Evolutionary conservation across 2,888 invertebrate species (phyloP).

Genomic region (Antheraea yamamai): DNA sequence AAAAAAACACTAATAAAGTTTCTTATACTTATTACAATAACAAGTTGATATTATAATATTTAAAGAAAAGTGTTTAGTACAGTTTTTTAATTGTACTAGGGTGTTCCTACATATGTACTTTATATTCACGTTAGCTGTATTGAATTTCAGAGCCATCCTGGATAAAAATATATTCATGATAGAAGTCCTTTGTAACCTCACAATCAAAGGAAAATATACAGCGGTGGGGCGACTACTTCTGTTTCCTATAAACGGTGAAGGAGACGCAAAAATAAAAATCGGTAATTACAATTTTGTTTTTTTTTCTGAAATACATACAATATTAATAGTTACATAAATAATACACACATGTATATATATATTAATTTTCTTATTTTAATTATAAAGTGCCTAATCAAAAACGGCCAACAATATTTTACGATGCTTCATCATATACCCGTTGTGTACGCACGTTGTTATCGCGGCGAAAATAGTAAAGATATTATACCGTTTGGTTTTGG

Average conservation of each 20-base stretch:
- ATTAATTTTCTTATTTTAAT: too few species aligned
- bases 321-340: too few species aligned
- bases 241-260: conserved; percentile 76
- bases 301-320: too few species aligned
- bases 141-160: conserved; percentile 64
- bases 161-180: conserved; percentile 68
- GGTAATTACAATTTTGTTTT: conserved; percentile 43
- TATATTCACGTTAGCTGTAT: background rate
- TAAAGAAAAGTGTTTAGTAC: background rate
- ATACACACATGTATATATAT: too few species aligned
- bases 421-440: too few species aligned
- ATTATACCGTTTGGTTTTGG: too few species aligned
- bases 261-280: conserved; percentile 76
- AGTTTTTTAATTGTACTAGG: background rate
- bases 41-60: background rate
- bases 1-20: too few species aligned
- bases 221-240: conserved; percentile 70
- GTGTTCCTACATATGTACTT: background rate
- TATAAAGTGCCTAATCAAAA: too few species aligned
- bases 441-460: too few species aligned
- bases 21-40: background rate
- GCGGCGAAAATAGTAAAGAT: too few species aligned
- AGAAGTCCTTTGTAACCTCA: conserved; percentile 72
- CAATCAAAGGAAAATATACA: conserved; percentile 76
- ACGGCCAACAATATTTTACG: too few species aligned